A percentile compares a stretch with the other conserved stretches of the same genome.
These are phyloP conservation scores for Bellardia pandia DNA, from an alignment of 2,888 invertebrate genomes.

Conservation along the genomic window DNA sequence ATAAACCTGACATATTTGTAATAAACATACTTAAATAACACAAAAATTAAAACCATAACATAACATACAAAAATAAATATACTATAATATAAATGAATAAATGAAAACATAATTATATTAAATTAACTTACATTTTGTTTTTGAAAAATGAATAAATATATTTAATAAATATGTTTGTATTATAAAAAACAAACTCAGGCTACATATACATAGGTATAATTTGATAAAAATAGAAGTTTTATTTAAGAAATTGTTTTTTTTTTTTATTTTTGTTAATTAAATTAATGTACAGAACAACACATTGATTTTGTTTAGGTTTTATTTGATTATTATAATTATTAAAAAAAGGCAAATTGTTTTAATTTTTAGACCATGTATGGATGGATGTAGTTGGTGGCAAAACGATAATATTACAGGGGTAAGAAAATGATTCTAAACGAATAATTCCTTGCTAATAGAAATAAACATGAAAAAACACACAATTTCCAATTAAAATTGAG, in stretches of 20 bases:
- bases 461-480: background rate
- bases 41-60: background rate
- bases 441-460: background rate
- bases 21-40: background rate
- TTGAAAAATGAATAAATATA: background rate
- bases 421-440: background rate
- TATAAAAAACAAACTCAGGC: slow-evolving; percentile 13
- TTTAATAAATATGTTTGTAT: slow-evolving; percentile 8
- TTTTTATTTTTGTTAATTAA: slow-evolving; percentile 24
- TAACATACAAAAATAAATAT: background rate
- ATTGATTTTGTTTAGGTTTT: slow-evolving; percentile 28
- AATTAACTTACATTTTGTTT: slow-evolving; percentile 21
- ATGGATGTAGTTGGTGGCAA: slow-evolving; percentile 61
- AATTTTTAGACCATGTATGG: slow-evolving; percentile 60
- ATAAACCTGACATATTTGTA: slow-evolving; percentile 10
- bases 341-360: background rate
- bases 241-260: background rate
- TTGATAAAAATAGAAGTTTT: background rate
- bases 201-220: slow-evolving; percentile 1
- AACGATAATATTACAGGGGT: slow-evolving; percentile 29
- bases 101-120: background rate
- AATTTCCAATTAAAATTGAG: too few relatives aligned
- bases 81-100: background rate
- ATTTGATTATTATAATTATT: slow-evolving; percentile 11
- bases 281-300: slow-evolving; percentile 38